Evolutionary conservation across 2,797 vertebrate species (phyloP), one percentile per base, ranked within the genome.

Genomic region (Sparidentex hasta): DNA sequence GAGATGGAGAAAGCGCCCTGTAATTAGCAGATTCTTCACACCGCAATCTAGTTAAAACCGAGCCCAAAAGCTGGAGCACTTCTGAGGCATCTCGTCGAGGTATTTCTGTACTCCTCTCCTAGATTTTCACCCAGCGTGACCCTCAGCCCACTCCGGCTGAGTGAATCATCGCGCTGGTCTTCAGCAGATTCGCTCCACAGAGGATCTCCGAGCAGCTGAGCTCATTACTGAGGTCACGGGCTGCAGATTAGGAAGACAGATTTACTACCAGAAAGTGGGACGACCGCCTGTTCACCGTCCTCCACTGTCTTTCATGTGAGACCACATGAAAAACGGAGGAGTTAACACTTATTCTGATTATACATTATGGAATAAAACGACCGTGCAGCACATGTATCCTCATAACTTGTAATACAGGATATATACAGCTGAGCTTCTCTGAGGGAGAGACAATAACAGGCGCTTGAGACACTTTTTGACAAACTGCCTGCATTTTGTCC

Each of bases 211-310:
- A 85, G 90, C 69, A 80, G 88, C 86, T 89, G 77, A 91, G 83
- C 89, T 87, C 88, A 87, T 90, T 90, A 88, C 70, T 14, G 77
- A 85, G 84, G 88, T 90, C 85, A 81, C 2, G 46, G 64, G 63
- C 76, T 58, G 65, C 78, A 87, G 88, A 90, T 91, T 88, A 92
- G 14, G 48, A 59, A 11, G 76, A 83, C 76, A 75, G 87, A 84
- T 90, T 85, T 86, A 84, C 73, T 74, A 29, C 12, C 68, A 66
- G 77, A 69, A 85, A 90, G 83, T 86, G 71, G 82, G 85, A 76
- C 73, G n/a, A 54, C 59, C 56, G 18, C 44, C 56, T 50, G 41
- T 33, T 62, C 38, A 44, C 55, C 11, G 0, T 7, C 20, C 27
- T 20, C 51, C 14, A 2, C 1, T 16, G 68, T 65, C 29, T 33